Conservation (phyloP, 2,888 invertebrate genomes). For the Erebia aethiops region DNA sequence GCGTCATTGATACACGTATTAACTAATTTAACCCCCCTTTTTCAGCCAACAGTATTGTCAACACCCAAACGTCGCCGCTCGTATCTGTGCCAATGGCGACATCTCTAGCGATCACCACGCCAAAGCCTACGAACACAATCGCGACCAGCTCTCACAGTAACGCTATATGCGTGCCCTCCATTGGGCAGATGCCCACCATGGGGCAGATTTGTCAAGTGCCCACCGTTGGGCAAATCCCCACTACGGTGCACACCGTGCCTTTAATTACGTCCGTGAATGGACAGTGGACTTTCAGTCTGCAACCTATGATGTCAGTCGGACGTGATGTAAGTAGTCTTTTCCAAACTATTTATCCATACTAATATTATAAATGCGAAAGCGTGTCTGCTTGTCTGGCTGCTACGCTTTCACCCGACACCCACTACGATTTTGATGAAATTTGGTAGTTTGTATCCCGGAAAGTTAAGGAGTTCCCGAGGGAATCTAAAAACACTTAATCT, state of each 20-base stretch:
- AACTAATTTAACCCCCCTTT: slow-evolving; percentile 44
- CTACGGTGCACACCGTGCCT: slow-evolving; percentile 70
- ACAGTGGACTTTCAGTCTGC: slow-evolving; percentile 76
- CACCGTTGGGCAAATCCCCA: slow-evolving; percentile 50
- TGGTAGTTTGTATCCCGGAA: no score
- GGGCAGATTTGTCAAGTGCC: slow-evolving; percentile 56
- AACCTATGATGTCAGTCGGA: slow-evolving; percentile 76
- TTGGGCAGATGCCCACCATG: slow-evolving; percentile 49
- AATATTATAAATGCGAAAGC: no score
- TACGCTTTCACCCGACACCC: no score
- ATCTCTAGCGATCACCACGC: slow-evolving; percentile 40
- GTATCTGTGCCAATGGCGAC: slow-evolving; percentile 41
- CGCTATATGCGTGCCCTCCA: slow-evolving; percentile 35
- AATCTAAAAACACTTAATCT: no score
- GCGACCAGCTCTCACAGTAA: slow-evolving; percentile 32
- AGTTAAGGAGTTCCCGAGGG: no score
- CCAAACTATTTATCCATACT: no score
- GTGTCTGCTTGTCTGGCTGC: no score
- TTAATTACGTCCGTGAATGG: slow-evolving; percentile 74
- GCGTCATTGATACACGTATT: background rate
- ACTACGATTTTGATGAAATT: no score
- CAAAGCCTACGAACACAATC: slow-evolving; percentile 45
- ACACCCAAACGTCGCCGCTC: slow-evolving; percentile 56
- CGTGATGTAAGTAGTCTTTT: slow-evolving; percentile 60
- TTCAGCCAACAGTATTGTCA: slow-evolving; percentile 56